Conservation (phyloP, 2,113 vertebrate genomes). For the Apaloderma vittatum region DNA sequence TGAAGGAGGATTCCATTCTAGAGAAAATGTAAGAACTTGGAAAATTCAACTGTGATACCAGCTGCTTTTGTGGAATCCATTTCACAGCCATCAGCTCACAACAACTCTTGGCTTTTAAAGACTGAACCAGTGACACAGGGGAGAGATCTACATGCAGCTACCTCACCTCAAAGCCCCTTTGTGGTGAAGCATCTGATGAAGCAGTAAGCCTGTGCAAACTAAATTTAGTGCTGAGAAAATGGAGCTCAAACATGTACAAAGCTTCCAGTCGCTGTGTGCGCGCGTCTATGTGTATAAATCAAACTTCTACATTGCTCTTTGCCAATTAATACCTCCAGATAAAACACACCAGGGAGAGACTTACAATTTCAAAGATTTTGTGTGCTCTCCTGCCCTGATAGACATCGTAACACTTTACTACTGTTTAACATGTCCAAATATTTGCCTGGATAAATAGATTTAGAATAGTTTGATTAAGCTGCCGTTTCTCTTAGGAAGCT, state of each 20-base stretch:
- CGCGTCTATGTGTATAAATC: background rate
- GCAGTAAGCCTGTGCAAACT: background rate
- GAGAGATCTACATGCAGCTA: background rate
- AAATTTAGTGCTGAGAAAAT: background rate
- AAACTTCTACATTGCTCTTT: background rate
- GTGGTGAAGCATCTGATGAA: background rate
- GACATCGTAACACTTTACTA: background rate
- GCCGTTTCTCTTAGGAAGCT: background rate
- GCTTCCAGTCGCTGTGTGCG: background rate
- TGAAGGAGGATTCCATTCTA: background rate
- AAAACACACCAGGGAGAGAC: background rate
- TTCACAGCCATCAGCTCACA: background rate
- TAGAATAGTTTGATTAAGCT: constrained; percentile 48
- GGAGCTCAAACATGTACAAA: background rate
- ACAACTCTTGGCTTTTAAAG: background rate
- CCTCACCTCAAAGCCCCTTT: background rate
- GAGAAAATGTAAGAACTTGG: background rate
- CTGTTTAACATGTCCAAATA: constrained; percentile 62
- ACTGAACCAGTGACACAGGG: background rate
- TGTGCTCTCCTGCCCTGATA: constrained; percentile 43
- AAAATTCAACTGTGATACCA: background rate
- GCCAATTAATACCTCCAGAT: constrained; percentile 6
- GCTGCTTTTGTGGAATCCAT: background rate
- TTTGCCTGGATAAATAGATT: constrained; percentile 67
- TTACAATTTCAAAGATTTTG: background rate